phyloP scores from a whole-genome alignment of 2,888 invertebrate species.

The Melinopterus prodromus region DNA sequence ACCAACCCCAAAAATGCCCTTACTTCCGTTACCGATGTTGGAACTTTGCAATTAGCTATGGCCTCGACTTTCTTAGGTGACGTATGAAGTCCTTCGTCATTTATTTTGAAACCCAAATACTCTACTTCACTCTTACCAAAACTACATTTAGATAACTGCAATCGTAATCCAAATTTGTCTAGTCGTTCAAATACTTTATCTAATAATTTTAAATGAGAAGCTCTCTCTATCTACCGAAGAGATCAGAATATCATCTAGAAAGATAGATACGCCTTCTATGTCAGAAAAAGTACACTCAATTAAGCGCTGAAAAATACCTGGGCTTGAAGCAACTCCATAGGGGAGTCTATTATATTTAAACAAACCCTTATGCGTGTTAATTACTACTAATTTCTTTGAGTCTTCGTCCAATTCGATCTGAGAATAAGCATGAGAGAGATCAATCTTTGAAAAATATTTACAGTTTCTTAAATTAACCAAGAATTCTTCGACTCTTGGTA shows the following conservation, averaged over 20 bases:
- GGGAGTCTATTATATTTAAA: slow-evolving; percentile 4
- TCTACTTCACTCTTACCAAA: slow-evolving; percentile 39
- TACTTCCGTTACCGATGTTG: slow-evolving; percentile 42
- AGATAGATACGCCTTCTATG: not conserved
- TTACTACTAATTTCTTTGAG: no score
- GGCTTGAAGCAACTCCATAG: not conserved
- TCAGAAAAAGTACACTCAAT: not conserved
- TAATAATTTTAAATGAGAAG: not conserved
- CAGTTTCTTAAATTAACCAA: no score
- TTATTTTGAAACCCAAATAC: slow-evolving; percentile 39
- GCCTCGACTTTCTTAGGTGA: slow-evolving; percentile 37
- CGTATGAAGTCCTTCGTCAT: slow-evolving; percentile 37
- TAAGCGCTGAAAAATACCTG: not conserved
- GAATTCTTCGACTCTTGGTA: no score
- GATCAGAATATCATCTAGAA: not conserved
- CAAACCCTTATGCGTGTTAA: slow-evolving; percentile 4
- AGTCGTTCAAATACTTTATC: slow-evolving; percentile 5
- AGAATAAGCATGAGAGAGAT: no score
- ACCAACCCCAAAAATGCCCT: slow-evolving; percentile 48
- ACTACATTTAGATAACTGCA: slow-evolving; percentile 14
- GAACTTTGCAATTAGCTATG: slow-evolving; percentile 33
- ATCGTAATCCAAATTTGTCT: not conserved
- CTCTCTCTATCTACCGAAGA: not conserved
- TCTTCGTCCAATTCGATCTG: not conserved
- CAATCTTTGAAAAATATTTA: no score